A percentile compares a stretch with the other conserved stretches of the same genome.
Evolutionary conservation across 1,140 invertebrate genomes (phyloP).

Genomic region (Drosophila punjabiensis): DNA sequence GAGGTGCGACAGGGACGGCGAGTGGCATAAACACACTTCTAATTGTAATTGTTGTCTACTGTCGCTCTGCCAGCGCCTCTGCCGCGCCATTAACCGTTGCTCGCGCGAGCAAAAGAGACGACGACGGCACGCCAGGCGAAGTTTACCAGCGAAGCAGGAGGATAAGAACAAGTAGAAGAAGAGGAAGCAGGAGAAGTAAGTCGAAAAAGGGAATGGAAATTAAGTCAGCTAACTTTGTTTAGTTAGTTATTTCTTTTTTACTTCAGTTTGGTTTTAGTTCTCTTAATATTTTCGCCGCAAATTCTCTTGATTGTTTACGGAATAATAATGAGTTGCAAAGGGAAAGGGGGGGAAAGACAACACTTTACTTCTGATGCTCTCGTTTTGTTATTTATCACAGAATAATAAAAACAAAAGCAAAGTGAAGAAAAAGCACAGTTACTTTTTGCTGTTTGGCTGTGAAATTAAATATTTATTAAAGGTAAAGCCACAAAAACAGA

Average conservation of each 20-base stretch:
- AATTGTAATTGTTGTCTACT: conserved; percentile 70
- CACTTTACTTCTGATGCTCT: neutral
- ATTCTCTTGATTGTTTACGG: conserved; percentile 1
- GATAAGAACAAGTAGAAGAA: neutral
- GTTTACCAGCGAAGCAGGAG: conserved; percentile 19
- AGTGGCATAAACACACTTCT: conserved; percentile 68
- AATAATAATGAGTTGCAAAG: neutral
- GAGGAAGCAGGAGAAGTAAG: neutral
- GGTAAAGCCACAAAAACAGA: neutral
- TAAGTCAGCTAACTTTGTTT: conserved; percentile 11
- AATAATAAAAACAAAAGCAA: neutral
- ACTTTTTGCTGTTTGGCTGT: neutral
- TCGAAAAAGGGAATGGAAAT: conserved; percentile 1
- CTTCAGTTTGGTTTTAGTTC: neutral
- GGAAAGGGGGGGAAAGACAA: too few relatives aligned
- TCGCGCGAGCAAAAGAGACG: conserved; percentile 19
- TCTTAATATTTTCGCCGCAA: conserved; percentile 5
- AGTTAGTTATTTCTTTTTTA: conserved; percentile 12
- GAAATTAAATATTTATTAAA: neutral
- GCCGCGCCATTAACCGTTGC: conserved; percentile 28
- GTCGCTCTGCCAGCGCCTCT: conserved; percentile 27
- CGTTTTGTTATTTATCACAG: neutral
- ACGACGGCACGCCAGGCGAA: conserved; percentile 17
- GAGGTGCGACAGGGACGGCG: conserved; percentile 1
- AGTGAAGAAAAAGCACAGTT: neutral